A percentile compares a stretch with the other conserved stretches of the same genome.
Conservation (phyloP, 2,797 vertebrate genomes). For the Enteromius afrohamiltoni region DNA sequence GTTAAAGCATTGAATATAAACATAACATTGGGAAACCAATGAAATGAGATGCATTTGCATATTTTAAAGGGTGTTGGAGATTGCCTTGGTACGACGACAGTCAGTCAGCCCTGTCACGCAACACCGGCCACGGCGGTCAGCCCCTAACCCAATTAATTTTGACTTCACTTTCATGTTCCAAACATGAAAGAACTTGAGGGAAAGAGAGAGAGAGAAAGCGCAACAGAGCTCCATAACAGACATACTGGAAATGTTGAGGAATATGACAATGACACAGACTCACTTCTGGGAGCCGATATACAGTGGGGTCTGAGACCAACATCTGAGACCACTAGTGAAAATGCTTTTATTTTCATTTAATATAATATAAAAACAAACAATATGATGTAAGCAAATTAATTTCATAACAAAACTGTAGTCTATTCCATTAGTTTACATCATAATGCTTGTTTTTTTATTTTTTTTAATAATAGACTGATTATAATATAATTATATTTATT, state of each 20-base stretch:
- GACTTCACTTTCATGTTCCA: slow-evolving; percentile 44
- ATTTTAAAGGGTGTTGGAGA: slow-evolving; percentile 25
- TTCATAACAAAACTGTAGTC: too few species aligned
- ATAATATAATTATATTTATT: not conserved
- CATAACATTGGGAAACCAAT: not conserved
- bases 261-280: slow-evolving; percentile 5
- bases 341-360: not conserved
- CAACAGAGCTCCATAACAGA: slow-evolving; percentile 26
- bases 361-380: too few species aligned
- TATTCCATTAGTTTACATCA: not conserved
- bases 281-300: slow-evolving; percentile 9
- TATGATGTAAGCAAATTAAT: too few species aligned
- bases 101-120: slow-evolving; percentile 29
- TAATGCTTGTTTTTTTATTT: not conserved
- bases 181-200: slow-evolving; percentile 34
- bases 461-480: too few species aligned
- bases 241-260: slow-evolving; percentile 14
- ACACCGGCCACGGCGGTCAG: not conserved
- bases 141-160: slow-evolving; percentile 46
- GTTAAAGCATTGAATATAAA: slow-evolving; percentile 13
- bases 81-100: slow-evolving; percentile 5
- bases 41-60: slow-evolving; percentile 25
- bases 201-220: not conserved
- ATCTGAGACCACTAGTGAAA: not conserved
- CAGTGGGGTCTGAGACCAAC: not conserved